These are phyloP conservation scores for Hemitrygon akajei DNA, from an alignment of 2,797 vertebrate species.

Conservation along the genomic window DNA sequence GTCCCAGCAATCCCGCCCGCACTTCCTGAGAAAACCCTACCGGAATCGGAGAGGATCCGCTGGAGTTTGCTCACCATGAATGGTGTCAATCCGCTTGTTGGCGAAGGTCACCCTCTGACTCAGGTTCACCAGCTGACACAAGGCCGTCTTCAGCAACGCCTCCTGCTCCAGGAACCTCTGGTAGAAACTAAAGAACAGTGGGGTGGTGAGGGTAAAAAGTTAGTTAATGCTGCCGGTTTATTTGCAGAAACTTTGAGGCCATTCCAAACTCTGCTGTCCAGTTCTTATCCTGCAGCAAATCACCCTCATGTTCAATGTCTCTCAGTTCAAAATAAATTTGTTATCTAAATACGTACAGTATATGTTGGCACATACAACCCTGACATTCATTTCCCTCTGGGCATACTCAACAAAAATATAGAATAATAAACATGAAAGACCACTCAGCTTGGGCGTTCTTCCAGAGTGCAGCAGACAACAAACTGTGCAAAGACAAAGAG, in stretches of 20 bases:
- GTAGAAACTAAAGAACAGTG: slow-evolving; percentile 51
- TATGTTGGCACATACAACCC: too few species aligned
- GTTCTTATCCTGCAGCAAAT: background rate
- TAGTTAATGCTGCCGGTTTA: slow-evolving; percentile 24
- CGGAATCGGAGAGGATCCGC: background rate
- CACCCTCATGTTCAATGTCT: too few species aligned
- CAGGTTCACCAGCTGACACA: slow-evolving; percentile 52
- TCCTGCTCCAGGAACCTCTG: slow-evolving; percentile 53
- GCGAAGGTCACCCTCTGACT: slow-evolving; percentile 67
- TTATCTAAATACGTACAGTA: too few species aligned
- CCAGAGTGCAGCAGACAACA: too few species aligned
- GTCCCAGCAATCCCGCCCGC: background rate
- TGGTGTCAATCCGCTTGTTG: slow-evolving; percentile 63
- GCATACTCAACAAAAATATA: too few species aligned
- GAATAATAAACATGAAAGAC: too few species aligned
- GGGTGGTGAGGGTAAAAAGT: background rate
- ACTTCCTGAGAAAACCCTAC: background rate
- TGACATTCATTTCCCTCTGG: too few species aligned
- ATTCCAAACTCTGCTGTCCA: background rate
- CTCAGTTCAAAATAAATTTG: too few species aligned
- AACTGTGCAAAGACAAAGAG: too few species aligned
- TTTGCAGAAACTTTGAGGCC: background rate
- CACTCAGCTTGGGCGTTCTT: too few species aligned
- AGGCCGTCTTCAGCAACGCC: slow-evolving; percentile 52
- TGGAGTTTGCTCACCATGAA: slow-evolving; percentile 57